Base-by-base conservation (phyloP, 1,140 invertebrate species). In the Pteromalus puparum region DNA sequence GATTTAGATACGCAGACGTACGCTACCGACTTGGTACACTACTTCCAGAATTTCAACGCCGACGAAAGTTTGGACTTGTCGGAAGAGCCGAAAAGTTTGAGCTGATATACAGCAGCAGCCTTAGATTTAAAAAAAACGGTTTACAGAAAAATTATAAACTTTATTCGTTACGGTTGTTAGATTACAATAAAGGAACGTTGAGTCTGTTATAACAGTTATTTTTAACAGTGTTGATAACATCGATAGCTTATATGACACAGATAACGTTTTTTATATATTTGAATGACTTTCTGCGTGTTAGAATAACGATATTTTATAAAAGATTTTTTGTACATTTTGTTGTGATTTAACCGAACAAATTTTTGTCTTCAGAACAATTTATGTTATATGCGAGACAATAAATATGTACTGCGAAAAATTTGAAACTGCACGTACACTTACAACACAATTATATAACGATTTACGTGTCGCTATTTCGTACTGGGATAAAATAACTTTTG, bases 11-110 rank as follows among this genome's bases (percentile, higher is more conserved):
- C 78, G 26, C 76, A 84, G 68, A 15, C 15, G 21, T 77, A 70
- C 48, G 30, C 80, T 18, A 85, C 80, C 28, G 81, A 85, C 53
- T 74, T 85, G 67, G 84, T 85, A 21, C 79, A 46, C 15, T 85
- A 85, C 73, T 85, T 85, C 48, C 61, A 85, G 68, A 85, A 65
- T 46, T 85, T 85, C 68, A 61, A 53, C 42, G 84, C 84, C 42
- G 81, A 85, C 13, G 84, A 78, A 26, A 73, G 48, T 38, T 24
- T 78, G 1, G 84, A 85, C 46, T 18, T 34, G 34, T 67, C 72
- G 28, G 84, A 82, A 15, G 84, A 82, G 26, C 75, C 84, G 0
- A 85, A 85, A 74, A 82, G 73, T 15, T 26, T 82, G 9, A 73
- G 74, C 46, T 85, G 84, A 85, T 79, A 61, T n/a, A n/a, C n/a